These are phyloP conservation scores for Odontesthes bonariensis DNA, from an alignment of 2,113 vertebrate genomes.

Conservation along the genomic window DNA sequence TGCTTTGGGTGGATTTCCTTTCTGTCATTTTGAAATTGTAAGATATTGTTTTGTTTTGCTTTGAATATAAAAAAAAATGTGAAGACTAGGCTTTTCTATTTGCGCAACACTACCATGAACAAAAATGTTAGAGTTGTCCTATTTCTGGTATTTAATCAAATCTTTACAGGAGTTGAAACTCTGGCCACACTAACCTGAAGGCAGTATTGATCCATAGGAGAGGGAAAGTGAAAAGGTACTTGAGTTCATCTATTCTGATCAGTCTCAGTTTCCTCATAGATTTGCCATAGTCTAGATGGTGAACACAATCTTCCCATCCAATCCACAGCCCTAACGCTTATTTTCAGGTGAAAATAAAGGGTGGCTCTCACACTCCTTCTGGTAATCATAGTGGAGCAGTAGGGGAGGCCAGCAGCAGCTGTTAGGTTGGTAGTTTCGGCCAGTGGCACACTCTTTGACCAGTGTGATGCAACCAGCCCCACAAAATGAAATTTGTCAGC, in stretches of 20 bases:
- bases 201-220: constrained; percentile 29
- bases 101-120: background rate
- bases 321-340: constrained; percentile 39
- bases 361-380: constrained; percentile 31
- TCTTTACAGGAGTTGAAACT: background rate
- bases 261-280: constrained; percentile 14
- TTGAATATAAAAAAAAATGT: too few relatives aligned
- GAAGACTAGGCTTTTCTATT: too few relatives aligned
- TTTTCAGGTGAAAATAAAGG: constrained; percentile 45
- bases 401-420: constrained; percentile 33
- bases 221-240: constrained; percentile 5
- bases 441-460: constrained; percentile 32
- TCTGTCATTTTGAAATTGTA: too few relatives aligned
- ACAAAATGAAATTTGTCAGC: constrained; percentile 51
- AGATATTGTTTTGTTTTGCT: too few relatives aligned
- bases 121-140: constrained; percentile 4
- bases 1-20: too few relatives aligned
- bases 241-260: constrained; percentile 51
- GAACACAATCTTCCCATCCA: constrained; percentile 35
- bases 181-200: constrained; percentile 14
- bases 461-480: constrained; percentile 30
- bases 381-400: constrained; percentile 45
- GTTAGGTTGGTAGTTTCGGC: constrained; percentile 5
- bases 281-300: constrained; percentile 7
- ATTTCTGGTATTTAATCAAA: constrained; percentile 22